Evolutionary conservation across 2,888 invertebrate species (phyloP).

Genomic region (Drosophila cognata): DNA sequence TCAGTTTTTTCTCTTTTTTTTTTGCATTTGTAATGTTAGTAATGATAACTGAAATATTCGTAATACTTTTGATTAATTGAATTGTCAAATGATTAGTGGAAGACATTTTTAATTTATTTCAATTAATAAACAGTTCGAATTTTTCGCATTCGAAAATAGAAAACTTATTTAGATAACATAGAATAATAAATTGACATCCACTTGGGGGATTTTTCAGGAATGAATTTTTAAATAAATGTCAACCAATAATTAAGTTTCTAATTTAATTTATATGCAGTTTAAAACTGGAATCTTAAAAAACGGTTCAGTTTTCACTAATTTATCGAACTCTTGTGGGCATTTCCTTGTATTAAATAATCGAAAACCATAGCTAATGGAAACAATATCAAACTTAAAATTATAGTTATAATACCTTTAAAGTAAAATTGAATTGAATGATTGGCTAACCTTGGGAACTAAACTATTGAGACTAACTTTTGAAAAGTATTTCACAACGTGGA

Average conservation of each 20-base stretch:
- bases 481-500: background rate
- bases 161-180: background rate
- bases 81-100: background rate
- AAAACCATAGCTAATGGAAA: background rate
- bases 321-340: background rate
- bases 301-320: background rate
- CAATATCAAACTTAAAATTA: background rate
- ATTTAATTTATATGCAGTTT: background rate
- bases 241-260: background rate
- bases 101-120: background rate
- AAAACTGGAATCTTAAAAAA: background rate
- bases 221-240: background rate
- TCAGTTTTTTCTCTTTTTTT: too few species aligned
- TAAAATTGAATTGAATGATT: background rate
- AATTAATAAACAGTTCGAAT: background rate
- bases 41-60: background rate
- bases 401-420: background rate
- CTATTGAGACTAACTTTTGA: background rate
- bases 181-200: background rate
- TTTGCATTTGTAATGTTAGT: too few species aligned
- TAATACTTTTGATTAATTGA: background rate
- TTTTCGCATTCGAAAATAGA: background rate
- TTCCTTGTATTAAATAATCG: background rate
- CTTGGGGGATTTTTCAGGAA: background rate
- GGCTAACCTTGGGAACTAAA: background rate